Conservation (phyloP, 2,888 invertebrate genomes). For the Idaea straminata region DNA sequence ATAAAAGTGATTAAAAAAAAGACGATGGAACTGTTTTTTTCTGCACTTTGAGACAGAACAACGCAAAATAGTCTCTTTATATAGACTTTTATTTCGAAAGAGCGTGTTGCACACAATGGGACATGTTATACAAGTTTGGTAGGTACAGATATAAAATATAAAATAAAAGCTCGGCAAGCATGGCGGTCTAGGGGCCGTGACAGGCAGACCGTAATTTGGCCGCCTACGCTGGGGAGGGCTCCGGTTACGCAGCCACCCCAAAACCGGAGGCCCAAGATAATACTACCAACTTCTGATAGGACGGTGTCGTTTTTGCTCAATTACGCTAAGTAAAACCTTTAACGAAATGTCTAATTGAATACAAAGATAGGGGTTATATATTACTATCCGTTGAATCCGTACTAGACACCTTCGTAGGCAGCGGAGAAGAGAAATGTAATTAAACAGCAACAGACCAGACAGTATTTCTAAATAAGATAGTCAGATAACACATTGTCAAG, state of each 20-base stretch:
- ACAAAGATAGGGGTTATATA: background rate
- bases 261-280: conserved; percentile 27
- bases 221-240: conserved; percentile 23
- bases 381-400: background rate
- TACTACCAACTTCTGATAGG: conserved; percentile 22
- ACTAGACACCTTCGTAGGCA: background rate
- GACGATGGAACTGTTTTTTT: background rate
- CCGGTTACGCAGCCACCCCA: conserved; percentile 20
- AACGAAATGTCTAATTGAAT: background rate
- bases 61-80: background rate
- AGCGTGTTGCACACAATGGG: no score
- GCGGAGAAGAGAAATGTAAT: no score
- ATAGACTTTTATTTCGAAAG: no score
- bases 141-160: conserved; percentile 8
- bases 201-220: conserved; percentile 40
- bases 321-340: background rate
- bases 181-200: conserved; percentile 31
- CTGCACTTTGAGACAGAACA: background rate
- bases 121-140: no score
- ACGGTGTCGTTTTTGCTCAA: conserved; percentile 19
- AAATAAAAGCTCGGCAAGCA: conserved; percentile 30
- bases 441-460: background rate
- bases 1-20: background rate
- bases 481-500: no score
- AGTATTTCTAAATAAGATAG: background rate